Evolutionary conservation across 2,797 vertebrate genomes (phyloP), one percentile per base, ranked within the genome.

Genomic region (Denticeps clupeoides): DNA sequence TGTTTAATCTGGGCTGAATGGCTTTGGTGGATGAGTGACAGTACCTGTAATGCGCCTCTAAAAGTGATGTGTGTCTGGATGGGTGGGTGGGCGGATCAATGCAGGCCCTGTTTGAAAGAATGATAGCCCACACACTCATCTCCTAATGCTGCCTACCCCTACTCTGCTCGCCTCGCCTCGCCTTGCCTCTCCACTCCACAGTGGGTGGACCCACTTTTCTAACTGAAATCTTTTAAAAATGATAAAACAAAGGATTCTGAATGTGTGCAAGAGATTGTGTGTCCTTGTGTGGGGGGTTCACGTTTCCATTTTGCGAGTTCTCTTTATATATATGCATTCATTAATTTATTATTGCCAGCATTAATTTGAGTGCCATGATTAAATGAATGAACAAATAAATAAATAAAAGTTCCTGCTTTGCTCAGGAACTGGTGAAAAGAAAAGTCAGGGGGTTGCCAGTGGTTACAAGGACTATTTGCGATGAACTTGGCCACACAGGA

Each of bases 171-270:
- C 43, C 50, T 38, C 59, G 32, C 59, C 50, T 55, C 32, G 46
- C 32, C 47, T 12, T 37, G 31, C 59, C 35, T 44, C 45, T 56
- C 57, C 55, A 79, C 80, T 76, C 73, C 75, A 69, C 79, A 80
- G 84, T 86, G 80, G 84, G 84, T 82, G 82, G 84, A 84, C 81
- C 81, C 82, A 82, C 80, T 85, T 56, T 86, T 80, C 74, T 80
- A 74, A 81, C 71, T 69, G 71, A 82, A 73, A 80, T 79, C 78
- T 80, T 78, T 73, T 68, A 81, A 37, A 75, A 75, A 74, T 80
- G 79, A 81, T 74, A 74, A 82, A 83, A 85, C 75, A 68, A 41
- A 13, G 26, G 45, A 58, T 26, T 33, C 67, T 7, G 15, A 42
- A 10, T 22, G 11, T 15, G 31, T 31, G 24, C 28, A 24, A 12